Evolutionary conservation across 2,113 vertebrate species (phyloP).

Genomic region (Megaceryle maxima): DNA sequence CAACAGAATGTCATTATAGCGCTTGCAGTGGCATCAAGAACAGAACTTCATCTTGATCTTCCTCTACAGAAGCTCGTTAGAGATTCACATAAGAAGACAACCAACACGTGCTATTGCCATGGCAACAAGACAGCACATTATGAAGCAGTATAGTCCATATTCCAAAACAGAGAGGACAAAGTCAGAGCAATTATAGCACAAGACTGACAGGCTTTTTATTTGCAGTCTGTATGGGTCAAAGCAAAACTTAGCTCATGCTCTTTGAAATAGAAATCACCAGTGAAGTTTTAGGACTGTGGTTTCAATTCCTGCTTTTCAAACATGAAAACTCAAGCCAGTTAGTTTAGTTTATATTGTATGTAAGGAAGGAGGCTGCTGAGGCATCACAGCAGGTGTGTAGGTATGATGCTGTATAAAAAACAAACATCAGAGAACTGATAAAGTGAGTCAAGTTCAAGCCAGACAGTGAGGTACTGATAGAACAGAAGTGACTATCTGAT

Average conservation of each 20-base stretch:
- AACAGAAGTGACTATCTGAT: not conserved
- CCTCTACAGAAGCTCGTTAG: slow-evolving; percentile 52
- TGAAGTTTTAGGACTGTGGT: not conserved
- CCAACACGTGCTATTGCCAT: slow-evolving; percentile 59
- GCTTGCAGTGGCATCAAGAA: slow-evolving; percentile 30
- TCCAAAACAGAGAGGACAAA: slow-evolving; percentile 42
- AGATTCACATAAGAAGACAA: slow-evolving; percentile 57
- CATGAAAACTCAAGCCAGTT: not conserved
- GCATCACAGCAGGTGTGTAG: slow-evolving; percentile 19
- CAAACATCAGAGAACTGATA: not conserved
- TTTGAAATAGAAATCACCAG: not conserved
- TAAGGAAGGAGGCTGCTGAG: not conserved
- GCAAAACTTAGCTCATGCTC: not conserved
- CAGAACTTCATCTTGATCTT: slow-evolving; percentile 51
- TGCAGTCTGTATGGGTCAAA: not conserved
- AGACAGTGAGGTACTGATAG: not conserved
- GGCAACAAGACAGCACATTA: slow-evolving; percentile 57
- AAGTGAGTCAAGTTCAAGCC: too few relatives aligned
- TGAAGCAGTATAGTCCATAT: slow-evolving; percentile 17
- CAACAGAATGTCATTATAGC: slow-evolving; percentile 27
- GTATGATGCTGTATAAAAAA: not conserved
- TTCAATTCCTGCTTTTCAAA: not conserved
- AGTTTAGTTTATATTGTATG: not conserved
- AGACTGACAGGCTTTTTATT: slow-evolving; percentile 11
- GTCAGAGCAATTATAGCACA: slow-evolving; percentile 2